Conservation (phyloP, 2,888 invertebrate genomes). For the Hemithea aestivaria region DNA sequence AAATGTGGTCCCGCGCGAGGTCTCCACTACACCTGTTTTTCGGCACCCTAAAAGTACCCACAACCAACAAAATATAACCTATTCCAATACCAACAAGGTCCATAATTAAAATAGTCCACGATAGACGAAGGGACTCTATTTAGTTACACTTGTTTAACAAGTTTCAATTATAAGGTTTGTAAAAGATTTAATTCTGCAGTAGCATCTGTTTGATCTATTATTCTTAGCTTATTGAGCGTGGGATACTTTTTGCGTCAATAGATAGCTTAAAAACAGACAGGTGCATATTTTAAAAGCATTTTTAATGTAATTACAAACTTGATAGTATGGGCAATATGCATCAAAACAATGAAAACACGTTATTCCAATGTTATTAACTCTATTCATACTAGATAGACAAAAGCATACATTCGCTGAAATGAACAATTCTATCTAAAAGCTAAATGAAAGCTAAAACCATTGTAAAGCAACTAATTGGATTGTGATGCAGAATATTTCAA, state of each 20-base stretch:
- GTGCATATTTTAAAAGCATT: no score
- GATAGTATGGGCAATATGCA: no score
- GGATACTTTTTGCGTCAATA: slow-evolving; percentile 4
- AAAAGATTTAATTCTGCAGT: slow-evolving; percentile 17
- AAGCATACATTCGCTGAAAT: slow-evolving; percentile 3
- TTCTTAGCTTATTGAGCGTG: slow-evolving; percentile 5
- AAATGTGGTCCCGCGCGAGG: slow-evolving; percentile 41
- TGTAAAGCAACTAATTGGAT: slow-evolving; percentile 9
- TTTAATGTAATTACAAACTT: no score
- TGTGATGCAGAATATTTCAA: slow-evolving; percentile 12
- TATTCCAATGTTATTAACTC: no score
- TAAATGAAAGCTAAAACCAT: slow-evolving; percentile 5
- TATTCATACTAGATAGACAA: not conserved
- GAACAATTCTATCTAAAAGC: slow-evolving; percentile 9
- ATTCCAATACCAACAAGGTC: slow-evolving; percentile 9
- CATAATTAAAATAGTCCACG: slow-evolving; percentile 10
- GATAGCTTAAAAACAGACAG: no score
- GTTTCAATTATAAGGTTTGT: slow-evolving; percentile 17
- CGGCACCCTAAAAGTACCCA: slow-evolving; percentile 35
- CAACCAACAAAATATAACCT: slow-evolving; percentile 21
- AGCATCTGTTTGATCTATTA: slow-evolving; percentile 22
- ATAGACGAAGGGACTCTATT: slow-evolving; percentile 19
- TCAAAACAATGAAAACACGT: no score
- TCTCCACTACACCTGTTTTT: slow-evolving; percentile 34
- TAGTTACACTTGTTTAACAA: slow-evolving; percentile 26